Percentiles rank a stretch among this genome's conserved stretches.
Evolutionary conservation across 2,888 invertebrate species (phyloP).

Genomic region (Sialis lutaria): DNA sequence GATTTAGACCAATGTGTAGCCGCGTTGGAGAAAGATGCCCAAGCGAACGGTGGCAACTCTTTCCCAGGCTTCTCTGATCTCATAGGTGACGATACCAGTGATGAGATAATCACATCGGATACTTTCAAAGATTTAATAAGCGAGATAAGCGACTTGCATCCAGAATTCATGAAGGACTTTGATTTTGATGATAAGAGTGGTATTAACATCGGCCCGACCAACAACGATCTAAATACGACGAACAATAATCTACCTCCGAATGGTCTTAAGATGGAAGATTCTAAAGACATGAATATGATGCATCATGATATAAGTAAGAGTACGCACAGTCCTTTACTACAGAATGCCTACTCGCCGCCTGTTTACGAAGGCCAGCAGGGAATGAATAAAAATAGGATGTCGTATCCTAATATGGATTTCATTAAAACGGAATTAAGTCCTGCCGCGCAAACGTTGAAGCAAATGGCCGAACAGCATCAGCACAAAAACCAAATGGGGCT

Average conservation of each 20-base stretch:
- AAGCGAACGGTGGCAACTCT: conserved; percentile 47
- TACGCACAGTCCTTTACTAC: conserved; percentile 19
- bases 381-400: conserved; percentile 14
- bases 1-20: conserved; percentile 72
- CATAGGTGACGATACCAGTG: conserved; percentile 68
- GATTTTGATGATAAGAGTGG: conserved; percentile 47
- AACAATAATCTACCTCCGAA: conserved; percentile 9
- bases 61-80: conserved; percentile 67
- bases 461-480: conserved; percentile 95
- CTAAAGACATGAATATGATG: conserved; percentile 15
- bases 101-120: conserved; percentile 56
- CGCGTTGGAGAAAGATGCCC: conserved; percentile 69
- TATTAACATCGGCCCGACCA: conserved; percentile 6
- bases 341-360: conserved; percentile 21
- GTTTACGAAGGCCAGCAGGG: conserved; percentile 20
- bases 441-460: conserved; percentile 87
- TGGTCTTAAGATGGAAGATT: conserved; percentile 22
- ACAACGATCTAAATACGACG: conserved; percentile 6
- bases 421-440: conserved; percentile 55
- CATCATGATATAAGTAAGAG: conserved; percentile 13
- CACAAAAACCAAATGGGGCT: conserved; percentile 60
- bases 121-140: conserved; percentile 75
- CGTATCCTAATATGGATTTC: conserved; percentile 22
- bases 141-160: conserved; percentile 66
- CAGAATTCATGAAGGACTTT: conserved; percentile 67